These are phyloP conservation scores for Mirza zaza DNA, from an alignment of 2,113 vertebrate species.

Conservation along the genomic window DNA sequence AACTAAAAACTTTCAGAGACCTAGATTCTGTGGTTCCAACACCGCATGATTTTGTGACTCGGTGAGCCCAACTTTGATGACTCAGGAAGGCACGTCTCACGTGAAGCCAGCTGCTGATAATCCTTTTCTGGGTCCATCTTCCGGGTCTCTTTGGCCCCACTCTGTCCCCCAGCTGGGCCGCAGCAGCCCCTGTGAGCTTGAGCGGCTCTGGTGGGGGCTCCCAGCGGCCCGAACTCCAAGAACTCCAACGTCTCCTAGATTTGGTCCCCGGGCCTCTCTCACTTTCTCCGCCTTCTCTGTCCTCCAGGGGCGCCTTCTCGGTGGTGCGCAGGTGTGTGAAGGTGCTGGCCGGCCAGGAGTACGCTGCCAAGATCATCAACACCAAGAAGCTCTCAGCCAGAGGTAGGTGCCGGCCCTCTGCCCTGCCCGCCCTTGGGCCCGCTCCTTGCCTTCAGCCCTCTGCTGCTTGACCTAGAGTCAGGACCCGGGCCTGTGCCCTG, in stretches of 20 bases:
- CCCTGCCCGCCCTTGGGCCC: fast-evolving
- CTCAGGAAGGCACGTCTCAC: not conserved
- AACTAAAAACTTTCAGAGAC: not conserved
- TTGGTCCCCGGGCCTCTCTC: not conserved
- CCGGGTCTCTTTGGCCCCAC: not conserved
- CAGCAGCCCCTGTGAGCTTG: fast-evolving
- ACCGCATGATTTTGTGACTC: not conserved
- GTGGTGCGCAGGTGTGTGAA: slow-evolving; percentile 90
- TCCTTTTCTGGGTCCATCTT: not conserved
- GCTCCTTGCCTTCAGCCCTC: not conserved
- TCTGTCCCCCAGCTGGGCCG: not conserved
- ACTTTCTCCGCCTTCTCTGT: slow-evolving; percentile 21
- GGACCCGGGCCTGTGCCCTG: not conserved
- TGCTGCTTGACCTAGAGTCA: too few relatives aligned
- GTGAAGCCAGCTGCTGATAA: not conserved
- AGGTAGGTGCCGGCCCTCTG: slow-evolving; percentile 73
- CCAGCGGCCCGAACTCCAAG: fast-evolving
- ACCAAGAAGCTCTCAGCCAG: slow-evolving; percentile 90
- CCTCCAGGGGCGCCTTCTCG: slow-evolving; percentile 88
- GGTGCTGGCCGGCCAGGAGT: slow-evolving; percentile 89
- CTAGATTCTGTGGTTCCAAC: not conserved
- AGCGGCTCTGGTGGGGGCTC: not conserved
- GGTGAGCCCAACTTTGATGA: not conserved
- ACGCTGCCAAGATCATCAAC: slow-evolving; percentile 91
- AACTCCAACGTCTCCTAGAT: fast-evolving